These are phyloP conservation scores for Cherax quadricarinatus DNA, from an alignment of 1,140 invertebrate genomes.

Conservation along the genomic window DNA sequence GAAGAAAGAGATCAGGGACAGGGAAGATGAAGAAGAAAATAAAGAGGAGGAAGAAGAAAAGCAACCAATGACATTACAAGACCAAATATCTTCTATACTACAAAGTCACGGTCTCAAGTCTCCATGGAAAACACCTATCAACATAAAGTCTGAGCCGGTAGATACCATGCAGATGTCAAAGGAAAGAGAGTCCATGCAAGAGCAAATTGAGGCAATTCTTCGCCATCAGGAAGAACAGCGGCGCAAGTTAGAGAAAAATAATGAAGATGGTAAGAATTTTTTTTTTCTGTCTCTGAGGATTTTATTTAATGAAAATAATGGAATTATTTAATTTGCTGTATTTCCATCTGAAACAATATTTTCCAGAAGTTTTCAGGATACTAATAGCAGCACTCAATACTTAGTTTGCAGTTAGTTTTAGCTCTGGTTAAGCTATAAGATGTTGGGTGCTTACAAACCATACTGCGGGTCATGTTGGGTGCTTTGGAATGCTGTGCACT, in stretches of 20 bases:
- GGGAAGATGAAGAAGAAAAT: background rate
- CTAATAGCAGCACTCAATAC: too few relatives aligned
- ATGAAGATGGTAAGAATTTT: conserved; percentile 13
- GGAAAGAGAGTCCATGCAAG: conserved; percentile 58
- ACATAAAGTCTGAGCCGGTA: background rate
- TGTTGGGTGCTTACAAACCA: too few relatives aligned
- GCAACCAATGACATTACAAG: conserved; percentile 39
- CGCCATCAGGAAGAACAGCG: conserved; percentile 48
- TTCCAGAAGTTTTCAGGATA: too few relatives aligned
- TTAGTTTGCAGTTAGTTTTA: too few relatives aligned
- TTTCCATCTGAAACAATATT: too few relatives aligned
- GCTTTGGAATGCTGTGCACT: too few relatives aligned
- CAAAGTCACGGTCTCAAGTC: conserved; percentile 57
- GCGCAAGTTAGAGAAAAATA: conserved; percentile 20
- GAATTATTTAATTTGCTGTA: too few relatives aligned
- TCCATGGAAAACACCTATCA: background rate
- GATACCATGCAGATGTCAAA: background rate
- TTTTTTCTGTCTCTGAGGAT: background rate
- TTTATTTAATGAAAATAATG: too few relatives aligned
- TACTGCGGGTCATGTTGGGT: too few relatives aligned
- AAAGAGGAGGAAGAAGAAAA: background rate
- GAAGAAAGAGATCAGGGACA: conserved; percentile 22
- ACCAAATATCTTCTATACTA: conserved; percentile 55
- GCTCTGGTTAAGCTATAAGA: too few relatives aligned
- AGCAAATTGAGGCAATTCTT: conserved; percentile 60